Evolutionary conservation across 92 coral and sea anemone genomes (phyloP), one percentile per base, ranked within the genome.

Genomic region (Micromussa lordhowensis): DNA sequence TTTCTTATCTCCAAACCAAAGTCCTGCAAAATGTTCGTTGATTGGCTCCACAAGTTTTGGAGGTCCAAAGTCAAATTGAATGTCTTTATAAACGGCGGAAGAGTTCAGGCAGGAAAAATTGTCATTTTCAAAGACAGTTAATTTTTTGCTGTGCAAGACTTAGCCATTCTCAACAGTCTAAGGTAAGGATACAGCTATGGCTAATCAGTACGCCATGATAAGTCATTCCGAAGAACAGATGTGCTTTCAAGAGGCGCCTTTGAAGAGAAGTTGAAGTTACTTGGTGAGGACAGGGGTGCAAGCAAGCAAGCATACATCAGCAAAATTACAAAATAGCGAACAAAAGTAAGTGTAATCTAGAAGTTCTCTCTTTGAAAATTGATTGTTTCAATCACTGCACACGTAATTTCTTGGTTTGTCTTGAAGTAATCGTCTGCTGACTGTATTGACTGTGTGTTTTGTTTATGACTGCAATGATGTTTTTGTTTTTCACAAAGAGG

Each of bases 301-400:
- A 66, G n/a, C 71, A 66, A 66, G 71, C 71, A 66, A 66, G 71
- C 18, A 66, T 66, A 66, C 71, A 66, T 66, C 28, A 31, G 71
- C 2, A 66, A 66, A 66, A 66, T 66, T 22, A 3, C 28, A 16
- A 66, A 66, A 66, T 66, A 66, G 71, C 71, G 21, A 31, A 66
- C 71, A 66, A 66, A 66, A 66, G 71, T 66, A 66, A 66, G 71
- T 66, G 71, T 66, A 66, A 66, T 22, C 8, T 66, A 22, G 28
- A 15, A n/a, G n/a, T n/a, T n/a, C n/a, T n/a, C n/a, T n/a, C n/a
- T n/a, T n/a, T n/a, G n/a, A n/a, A n/a, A n/a, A n/a, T n/a, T n/a
- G n/a, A n/a, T n/a, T n/a, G n/a, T n/a, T n/a, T n/a, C n/a, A n/a
- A n/a, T n/a, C n/a, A n/a, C n/a, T n/a, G n/a, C n/a, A n/a, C n/a